Evolutionary conservation across 2,888 invertebrate species (phyloP).

Genomic region (Cordilura impudica): DNA sequence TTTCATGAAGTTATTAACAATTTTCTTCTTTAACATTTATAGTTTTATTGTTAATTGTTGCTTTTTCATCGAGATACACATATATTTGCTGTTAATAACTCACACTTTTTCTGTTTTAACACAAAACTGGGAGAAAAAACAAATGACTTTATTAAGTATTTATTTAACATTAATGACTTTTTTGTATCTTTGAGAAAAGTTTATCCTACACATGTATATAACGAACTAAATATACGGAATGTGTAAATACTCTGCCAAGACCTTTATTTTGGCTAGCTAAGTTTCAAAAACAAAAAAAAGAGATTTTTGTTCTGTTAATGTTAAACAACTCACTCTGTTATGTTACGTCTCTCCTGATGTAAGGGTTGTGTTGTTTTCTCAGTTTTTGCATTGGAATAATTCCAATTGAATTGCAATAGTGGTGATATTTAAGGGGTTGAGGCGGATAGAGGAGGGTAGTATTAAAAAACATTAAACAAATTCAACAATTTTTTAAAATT

Average conservation of each 20-base stretch:
- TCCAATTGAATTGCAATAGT: slow-evolving; percentile 38
- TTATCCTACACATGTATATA: slow-evolving; percentile 25
- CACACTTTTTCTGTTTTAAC: not conserved
- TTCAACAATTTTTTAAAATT: slow-evolving; percentile 7
- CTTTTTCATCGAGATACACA: no score
- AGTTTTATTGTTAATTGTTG: not conserved
- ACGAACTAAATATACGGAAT: slow-evolving; percentile 26
- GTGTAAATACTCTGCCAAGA: slow-evolving; percentile 32
- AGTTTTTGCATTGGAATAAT: slow-evolving; percentile 49
- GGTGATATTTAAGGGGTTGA: not conserved
- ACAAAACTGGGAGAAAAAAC: not conserved
- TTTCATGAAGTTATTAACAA: not conserved
- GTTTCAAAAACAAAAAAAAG: slow-evolving; percentile 19
- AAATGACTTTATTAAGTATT: not conserved
- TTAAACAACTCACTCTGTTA: not conserved
- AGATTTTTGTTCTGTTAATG: slow-evolving; percentile 11
- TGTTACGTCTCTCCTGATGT: not conserved
- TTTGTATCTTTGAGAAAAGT: slow-evolving; percentile 5
- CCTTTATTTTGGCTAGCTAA: slow-evolving; percentile 13
- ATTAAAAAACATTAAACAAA: slow-evolving; percentile 10
- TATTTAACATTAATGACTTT: slow-evolving; percentile 25
- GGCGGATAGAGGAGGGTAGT: not conserved
- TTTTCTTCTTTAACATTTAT: not conserved
- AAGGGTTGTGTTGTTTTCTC: slow-evolving; percentile 12
- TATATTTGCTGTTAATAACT: no score